These are phyloP conservation scores for Archivesica marissinica DNA, from an alignment of 1,140 invertebrate genomes.

Conservation along the genomic window DNA sequence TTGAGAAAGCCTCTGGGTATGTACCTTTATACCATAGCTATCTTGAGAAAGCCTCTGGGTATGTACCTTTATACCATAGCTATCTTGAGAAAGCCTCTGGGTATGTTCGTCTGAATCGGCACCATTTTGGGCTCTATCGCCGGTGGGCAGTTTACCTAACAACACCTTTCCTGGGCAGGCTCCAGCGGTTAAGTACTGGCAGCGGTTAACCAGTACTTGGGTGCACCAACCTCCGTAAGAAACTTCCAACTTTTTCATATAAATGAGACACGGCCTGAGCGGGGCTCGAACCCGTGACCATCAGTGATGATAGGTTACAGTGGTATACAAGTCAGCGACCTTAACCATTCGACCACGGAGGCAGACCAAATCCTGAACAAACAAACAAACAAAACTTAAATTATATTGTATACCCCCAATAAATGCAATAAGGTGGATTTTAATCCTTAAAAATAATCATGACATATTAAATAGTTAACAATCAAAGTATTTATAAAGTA, in stretches of 20 bases:
- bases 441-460: neutral
- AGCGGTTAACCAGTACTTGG: neutral
- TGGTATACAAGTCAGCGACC: too few relatives aligned
- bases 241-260: neutral
- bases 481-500: neutral
- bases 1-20: too few relatives aligned
- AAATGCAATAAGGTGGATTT: too few relatives aligned
- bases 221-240: neutral
- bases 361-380: neutral
- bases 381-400: neutral
- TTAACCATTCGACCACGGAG: neutral
- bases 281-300: too few relatives aligned
- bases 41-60: too few relatives aligned
- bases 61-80: too few relatives aligned
- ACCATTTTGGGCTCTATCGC: too few relatives aligned
- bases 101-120: neutral
- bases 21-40: too few relatives aligned
- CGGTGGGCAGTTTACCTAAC: neutral
- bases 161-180: neutral
- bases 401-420: too few relatives aligned
- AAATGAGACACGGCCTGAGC: neutral
- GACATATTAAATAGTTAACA: neutral
- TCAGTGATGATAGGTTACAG: too few relatives aligned
- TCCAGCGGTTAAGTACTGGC: neutral
- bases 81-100: constrained; percentile 81